Evolutionary conservation across 2,113 vertebrate genomes (phyloP).

Genomic region (Hemibagrus wyckioides): DNA sequence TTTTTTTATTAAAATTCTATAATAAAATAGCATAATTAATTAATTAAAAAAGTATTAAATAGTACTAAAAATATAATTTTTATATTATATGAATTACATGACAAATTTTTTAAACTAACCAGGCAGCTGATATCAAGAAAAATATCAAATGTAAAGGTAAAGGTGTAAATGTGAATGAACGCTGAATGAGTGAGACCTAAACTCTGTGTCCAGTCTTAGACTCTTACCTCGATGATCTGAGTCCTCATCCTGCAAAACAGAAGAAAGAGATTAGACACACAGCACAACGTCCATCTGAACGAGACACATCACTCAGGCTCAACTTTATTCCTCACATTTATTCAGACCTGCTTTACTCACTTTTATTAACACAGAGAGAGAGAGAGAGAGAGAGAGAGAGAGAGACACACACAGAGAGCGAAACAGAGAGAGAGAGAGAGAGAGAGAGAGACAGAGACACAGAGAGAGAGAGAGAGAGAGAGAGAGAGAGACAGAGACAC

Average conservation of each 20-base stretch:
- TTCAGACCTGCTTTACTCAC: not conserved
- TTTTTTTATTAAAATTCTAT: not conserved
- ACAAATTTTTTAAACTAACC: not conserved
- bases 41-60: not conserved
- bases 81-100: too few species aligned
- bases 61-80: too few species aligned
- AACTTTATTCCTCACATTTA: not conserved
- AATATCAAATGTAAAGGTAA: not conserved
- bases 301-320: not conserved
- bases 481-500: too few species aligned
- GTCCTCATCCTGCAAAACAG: slow-evolving; percentile 89
- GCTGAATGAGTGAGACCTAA: too few species aligned
- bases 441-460: not conserved
- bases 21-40: not conserved
- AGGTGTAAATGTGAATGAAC: not conserved
- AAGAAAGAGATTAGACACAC: slow-evolving; percentile 53
- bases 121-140: too few species aligned
- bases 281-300: slow-evolving; percentile 23
- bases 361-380: not conserved
- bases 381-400: too few species aligned
- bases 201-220: not conserved
- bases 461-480: too few species aligned
- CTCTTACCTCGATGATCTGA: slow-evolving; percentile 83
- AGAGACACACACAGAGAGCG: too few species aligned
- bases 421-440: not conserved